Percentiles rank a stretch among this genome's conserved stretches.
Conservation (phyloP, 2,113 vertebrate genomes). For the Arothron firmamentum region DNA sequence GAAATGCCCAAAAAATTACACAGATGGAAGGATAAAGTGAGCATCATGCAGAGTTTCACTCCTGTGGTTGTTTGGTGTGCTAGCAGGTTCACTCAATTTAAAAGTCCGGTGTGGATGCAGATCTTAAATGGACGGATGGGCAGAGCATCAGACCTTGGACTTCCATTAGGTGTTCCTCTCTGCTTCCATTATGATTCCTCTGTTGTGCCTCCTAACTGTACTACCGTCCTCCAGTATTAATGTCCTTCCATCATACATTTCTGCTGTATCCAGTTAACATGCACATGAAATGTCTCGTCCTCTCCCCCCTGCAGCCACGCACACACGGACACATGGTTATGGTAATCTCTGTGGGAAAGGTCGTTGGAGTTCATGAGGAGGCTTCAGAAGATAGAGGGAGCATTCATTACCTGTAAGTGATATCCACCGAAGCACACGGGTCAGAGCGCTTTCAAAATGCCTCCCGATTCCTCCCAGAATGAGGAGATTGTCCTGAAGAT, state of each 20-base stretch:
- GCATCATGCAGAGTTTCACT: too few species aligned
- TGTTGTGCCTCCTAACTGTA: constrained; percentile 2
- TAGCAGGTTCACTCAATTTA: too few species aligned
- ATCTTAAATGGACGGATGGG: too few species aligned
- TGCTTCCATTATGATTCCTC: too few species aligned
- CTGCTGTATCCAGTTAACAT: not conserved
- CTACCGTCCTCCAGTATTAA: not conserved
- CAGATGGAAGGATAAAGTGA: too few species aligned
- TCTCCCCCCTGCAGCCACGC: not conserved
- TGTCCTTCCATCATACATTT: constrained; percentile 5
- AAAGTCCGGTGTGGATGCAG: too few species aligned
- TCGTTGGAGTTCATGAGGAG: constrained; percentile 8
- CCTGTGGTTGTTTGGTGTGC: too few species aligned
- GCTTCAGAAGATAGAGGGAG: constrained; percentile 22
- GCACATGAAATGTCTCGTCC: constrained; percentile 1
- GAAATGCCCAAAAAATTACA: too few species aligned
- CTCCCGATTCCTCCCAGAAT: not conserved
- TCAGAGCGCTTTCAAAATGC: constrained; percentile 1
- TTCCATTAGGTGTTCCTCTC: too few species aligned
- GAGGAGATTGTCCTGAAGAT: not conserved
- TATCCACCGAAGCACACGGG: constrained; percentile 14
- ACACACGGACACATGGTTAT: not conserved
- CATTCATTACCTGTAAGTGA: constrained; percentile 46
- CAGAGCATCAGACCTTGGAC: too few species aligned
- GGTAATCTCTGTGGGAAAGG: constrained; percentile 47